Evolutionary conservation across 2,113 vertebrate species (phyloP).

Genomic region (Charadrius vociferus): DNA sequence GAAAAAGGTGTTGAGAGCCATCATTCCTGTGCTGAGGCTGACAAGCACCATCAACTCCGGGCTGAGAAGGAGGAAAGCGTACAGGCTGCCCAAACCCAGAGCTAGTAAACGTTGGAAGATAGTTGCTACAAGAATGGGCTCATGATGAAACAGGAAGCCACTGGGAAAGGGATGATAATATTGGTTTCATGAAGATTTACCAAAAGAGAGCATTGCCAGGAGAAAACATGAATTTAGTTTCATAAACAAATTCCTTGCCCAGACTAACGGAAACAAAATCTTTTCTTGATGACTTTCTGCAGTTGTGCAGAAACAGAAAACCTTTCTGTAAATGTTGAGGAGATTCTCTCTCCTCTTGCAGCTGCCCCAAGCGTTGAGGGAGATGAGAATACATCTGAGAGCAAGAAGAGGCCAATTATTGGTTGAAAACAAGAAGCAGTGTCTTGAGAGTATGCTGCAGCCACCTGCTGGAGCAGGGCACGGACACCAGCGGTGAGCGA

Average conservation of each 20-base stretch:
- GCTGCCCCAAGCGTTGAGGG: background rate
- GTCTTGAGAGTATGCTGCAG: background rate
- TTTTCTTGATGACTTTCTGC: background rate
- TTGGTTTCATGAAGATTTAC: background rate
- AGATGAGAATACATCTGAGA: background rate
- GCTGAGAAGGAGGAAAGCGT: background rate
- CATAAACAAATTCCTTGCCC: background rate
- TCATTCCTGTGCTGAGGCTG: background rate
- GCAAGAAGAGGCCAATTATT: background rate
- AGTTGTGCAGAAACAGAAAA: background rate
- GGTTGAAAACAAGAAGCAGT: background rate
- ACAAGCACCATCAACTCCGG: background rate
- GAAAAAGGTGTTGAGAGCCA: background rate
- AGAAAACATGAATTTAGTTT: background rate
- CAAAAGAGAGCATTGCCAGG: background rate
- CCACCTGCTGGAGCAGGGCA: background rate
- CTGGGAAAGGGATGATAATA: background rate
- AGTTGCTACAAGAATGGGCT: background rate
- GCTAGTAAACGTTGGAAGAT: background rate
- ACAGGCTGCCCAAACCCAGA: background rate
- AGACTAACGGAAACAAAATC: constrained; percentile 2
- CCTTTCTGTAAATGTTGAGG: constrained; percentile 1
- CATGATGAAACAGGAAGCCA: background rate
- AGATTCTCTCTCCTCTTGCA: background rate
- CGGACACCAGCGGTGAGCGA: rapidly evolving